A percentile compares a stretch with the other conserved stretches of the same genome.
These are phyloP conservation scores for Acrossocheilus wenchowensis DNA, from an alignment of 2,797 vertebrate species.

Conservation along the genomic window DNA sequence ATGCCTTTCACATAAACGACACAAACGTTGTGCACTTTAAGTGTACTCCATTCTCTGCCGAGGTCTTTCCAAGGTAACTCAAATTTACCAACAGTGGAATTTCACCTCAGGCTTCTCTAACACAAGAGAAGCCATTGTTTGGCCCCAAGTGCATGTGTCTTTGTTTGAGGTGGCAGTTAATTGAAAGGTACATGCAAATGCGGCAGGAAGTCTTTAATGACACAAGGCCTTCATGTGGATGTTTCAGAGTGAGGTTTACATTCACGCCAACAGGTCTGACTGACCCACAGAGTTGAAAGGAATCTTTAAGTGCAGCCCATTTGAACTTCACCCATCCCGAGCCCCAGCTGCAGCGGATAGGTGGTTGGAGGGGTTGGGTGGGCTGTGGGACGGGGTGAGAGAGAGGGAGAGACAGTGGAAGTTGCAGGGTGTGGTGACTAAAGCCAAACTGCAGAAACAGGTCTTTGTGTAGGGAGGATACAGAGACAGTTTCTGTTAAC, in stretches of 20 bases:
- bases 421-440: slow-evolving; percentile 54
- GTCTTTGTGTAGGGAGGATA: slow-evolving; percentile 27
- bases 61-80: slow-evolving; percentile 40
- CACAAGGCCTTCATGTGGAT: slow-evolving; percentile 43
- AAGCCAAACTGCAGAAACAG: slow-evolving; percentile 42
- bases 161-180: slow-evolving; percentile 62
- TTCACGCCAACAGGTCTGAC: slow-evolving; percentile 49
- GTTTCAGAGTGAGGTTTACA: slow-evolving; percentile 55
- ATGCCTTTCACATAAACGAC: not conserved
- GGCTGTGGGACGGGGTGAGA: slow-evolving; percentile 25
- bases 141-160: slow-evolving; percentile 44
- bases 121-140: slow-evolving; percentile 60
- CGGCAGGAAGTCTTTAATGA: slow-evolving; percentile 55
- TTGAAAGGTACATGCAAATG: slow-evolving; percentile 67
- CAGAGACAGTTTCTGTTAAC: slow-evolving; percentile 25
- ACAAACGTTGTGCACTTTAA: not conserved
- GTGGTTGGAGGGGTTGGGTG: slow-evolving; percentile 33
- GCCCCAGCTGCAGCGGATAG: slow-evolving; percentile 54
- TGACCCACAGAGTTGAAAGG: slow-evolving; percentile 62
- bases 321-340: slow-evolving; percentile 55
- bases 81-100: slow-evolving; percentile 42
- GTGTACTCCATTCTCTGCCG: slow-evolving; percentile 5
- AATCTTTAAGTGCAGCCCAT: slow-evolving; percentile 60
- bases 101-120: slow-evolving; percentile 51
- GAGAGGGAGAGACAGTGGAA: slow-evolving; percentile 36